Evolutionary conservation across 37 sponge, comb jelly and placozoan genomes (phyloP), one percentile per base, ranked within the genome.

Genomic region (Diacarnus erythraeanus): DNA sequence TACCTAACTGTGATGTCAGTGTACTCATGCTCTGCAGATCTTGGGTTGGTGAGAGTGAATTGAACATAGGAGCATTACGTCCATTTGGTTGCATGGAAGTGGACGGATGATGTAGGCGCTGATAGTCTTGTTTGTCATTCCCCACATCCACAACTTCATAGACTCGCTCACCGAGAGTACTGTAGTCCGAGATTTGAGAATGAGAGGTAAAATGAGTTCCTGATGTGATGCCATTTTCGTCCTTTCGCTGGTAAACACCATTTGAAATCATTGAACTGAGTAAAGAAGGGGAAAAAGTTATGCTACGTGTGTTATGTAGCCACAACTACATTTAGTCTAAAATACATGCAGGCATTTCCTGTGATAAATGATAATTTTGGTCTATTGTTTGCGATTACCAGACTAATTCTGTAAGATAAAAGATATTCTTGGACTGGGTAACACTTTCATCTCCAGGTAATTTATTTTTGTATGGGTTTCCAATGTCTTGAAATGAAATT

Each of bases 91-190:
- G 12, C 17, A 31, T 15, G 42, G 77, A 42, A 38, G 77, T 60
- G 30, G 82, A 59, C 21, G 82, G 82, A 40, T 74, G 74, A 3
- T 82, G 74, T 1, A 82, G 65, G 40, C 25, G 82, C 23, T 73
- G 43, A 54, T 82, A 82, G 65, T 82, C 74, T 26, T 15, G 23
- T 61, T 72, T 67, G 40, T 17, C 17, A 18, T 57, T 64, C 6
- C 35, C 43, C 2, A 44, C 54, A 12, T 58, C 34, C 25, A 80
- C 25, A 15, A 71, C 72, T 71, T 80, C 79, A 57, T 80, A 80
- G 42, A 60, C 81, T 8, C 81, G 39, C 22, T 80, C 81, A 20
- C 81, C 71, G 2, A 80, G 68, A 6, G 69, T 79, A 38, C 56
- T 79, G 69, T 79, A 79, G 36, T 66, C 38, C 1, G 79, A 68